Conservation (phyloP, 2,888 invertebrate species). For the Sarcophaga caerulescens region DNA sequence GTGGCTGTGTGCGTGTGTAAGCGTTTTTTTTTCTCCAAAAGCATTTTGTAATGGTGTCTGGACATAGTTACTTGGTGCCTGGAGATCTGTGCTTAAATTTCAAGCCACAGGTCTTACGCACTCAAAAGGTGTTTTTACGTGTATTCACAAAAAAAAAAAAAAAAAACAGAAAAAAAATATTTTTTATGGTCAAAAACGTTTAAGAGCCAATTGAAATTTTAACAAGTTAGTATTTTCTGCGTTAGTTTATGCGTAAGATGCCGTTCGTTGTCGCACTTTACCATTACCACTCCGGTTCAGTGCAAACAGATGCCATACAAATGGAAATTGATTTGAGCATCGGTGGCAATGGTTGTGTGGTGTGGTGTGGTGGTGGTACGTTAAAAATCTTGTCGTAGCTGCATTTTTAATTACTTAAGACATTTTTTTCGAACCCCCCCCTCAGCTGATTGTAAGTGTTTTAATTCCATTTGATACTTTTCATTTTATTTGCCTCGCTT, state of each 20-base stretch:
- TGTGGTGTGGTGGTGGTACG: slow-evolving; percentile 29
- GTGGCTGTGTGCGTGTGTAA: neutral
- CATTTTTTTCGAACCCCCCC: neutral
- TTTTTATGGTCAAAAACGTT: slow-evolving; percentile 76
- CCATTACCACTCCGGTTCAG: too few species aligned
- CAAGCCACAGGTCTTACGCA: neutral
- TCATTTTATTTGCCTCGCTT: neutral
- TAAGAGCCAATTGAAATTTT: slow-evolving; percentile 76
- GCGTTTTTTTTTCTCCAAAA: slow-evolving; percentile 4
- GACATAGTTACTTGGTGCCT: slow-evolving; percentile 11
- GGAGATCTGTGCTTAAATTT: slow-evolving; percentile 27
- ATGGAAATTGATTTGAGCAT: neutral
- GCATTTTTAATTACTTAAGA: slow-evolving; percentile 60
- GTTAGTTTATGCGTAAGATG: slow-evolving; percentile 9
- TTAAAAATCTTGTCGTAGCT: slow-evolving; percentile 54
- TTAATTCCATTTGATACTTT: neutral
- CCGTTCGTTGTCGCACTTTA: slow-evolving; percentile 1
- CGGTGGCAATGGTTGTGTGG: neutral
- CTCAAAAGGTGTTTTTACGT: neutral
- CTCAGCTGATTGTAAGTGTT: neutral
- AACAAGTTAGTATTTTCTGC: slow-evolving; percentile 62
- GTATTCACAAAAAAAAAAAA: too few species aligned
- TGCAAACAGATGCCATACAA: neutral
- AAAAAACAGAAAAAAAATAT: too few species aligned
- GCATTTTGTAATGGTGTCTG: slow-evolving; percentile 29